A percentile compares a stretch with the other conserved stretches of the same genome.
These are phyloP conservation scores for Subanguina moxae DNA, from an alignment of 1,140 invertebrate species.

Conservation along the genomic window DNA sequence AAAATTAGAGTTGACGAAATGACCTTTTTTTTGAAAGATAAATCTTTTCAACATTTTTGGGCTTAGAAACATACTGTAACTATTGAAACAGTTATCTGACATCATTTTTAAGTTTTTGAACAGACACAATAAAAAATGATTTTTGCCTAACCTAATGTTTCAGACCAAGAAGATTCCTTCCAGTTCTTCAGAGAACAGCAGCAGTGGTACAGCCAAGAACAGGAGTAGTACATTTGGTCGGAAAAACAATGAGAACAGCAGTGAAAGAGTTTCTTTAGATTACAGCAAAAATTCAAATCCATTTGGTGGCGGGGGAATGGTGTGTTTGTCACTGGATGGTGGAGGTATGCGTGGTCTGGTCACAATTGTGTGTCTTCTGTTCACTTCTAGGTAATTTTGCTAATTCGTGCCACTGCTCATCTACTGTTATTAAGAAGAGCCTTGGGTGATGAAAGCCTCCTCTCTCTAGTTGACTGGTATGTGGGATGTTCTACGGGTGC, in stretches of 20 bases:
- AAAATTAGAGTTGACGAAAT: too few species aligned
- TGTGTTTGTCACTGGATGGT: constrained; percentile 49
- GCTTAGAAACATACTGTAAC: too few species aligned
- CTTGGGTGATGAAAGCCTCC: constrained; percentile 3
- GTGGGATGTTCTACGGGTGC: constrained; percentile 49
- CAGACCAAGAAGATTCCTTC: not conserved
- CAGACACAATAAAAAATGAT: too few species aligned
- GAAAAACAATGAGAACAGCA: not conserved
- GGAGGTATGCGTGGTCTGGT: constrained; percentile 53
- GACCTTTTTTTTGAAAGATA: too few species aligned
- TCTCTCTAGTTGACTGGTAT: not conserved
- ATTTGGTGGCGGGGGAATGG: constrained; percentile 25
- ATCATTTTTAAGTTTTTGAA: too few species aligned
- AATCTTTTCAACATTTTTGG: too few species aligned
- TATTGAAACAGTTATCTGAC: too few species aligned
- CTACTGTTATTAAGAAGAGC: not conserved
- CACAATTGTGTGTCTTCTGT: constrained; percentile 44
- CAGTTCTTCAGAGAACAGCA: too few species aligned
- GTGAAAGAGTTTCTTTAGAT: not conserved
- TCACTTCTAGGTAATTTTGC: constrained; percentile 45
- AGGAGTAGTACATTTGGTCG: too few species aligned
- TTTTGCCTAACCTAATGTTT: not conserved
- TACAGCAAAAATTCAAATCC: constrained; percentile 7
- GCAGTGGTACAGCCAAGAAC: too few species aligned
- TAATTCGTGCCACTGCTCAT: constrained; percentile 47